Percentiles rank a stretch among this genome's conserved stretches.
Evolutionary conservation across 2,888 invertebrate species (phyloP).

Genomic region (Chloroclystis v-ata): DNA sequence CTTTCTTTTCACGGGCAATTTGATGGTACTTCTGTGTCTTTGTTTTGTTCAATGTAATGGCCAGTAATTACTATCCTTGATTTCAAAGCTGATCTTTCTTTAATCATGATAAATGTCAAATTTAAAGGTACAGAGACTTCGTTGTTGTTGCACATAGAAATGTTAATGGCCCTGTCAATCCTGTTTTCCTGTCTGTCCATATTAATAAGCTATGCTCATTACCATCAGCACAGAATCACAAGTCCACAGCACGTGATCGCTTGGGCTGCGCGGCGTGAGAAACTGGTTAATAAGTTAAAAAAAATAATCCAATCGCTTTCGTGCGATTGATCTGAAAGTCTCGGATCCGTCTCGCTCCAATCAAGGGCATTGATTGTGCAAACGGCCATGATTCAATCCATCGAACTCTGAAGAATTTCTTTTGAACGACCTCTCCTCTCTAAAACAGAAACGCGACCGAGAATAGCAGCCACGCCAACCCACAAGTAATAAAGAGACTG

Average conservation of each 20-base stretch:
- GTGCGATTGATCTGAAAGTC: neutral
- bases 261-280: neutral
- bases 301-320: neutral
- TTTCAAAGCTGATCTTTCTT: constrained; percentile 5
- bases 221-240: constrained; percentile 16
- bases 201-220: constrained; percentile 25
- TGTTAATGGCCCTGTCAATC: constrained; percentile 22
- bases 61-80: constrained; percentile 6
- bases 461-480: constrained; percentile 26
- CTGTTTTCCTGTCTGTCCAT: constrained; percentile 30
- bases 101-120: constrained; percentile 2
- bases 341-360: constrained; percentile 16
- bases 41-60: constrained; percentile 3
- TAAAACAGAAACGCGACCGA: constrained; percentile 17
- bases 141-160: constrained; percentile 10
- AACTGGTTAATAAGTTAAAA: neutral
- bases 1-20: constrained; percentile 70
- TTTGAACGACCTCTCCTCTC: constrained; percentile 23
- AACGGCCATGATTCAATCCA: constrained; percentile 34
- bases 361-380: constrained; percentile 33
- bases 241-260: neutral
- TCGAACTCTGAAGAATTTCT: constrained; percentile 26
- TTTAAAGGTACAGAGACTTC: constrained; percentile 11
- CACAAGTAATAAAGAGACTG: constrained; percentile 24
- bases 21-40: constrained; percentile 37